Evolutionary conservation across 2,888 invertebrate species (phyloP), one percentile per base, ranked within the genome.

Genomic region (Synanthedon vespiformis): DNA sequence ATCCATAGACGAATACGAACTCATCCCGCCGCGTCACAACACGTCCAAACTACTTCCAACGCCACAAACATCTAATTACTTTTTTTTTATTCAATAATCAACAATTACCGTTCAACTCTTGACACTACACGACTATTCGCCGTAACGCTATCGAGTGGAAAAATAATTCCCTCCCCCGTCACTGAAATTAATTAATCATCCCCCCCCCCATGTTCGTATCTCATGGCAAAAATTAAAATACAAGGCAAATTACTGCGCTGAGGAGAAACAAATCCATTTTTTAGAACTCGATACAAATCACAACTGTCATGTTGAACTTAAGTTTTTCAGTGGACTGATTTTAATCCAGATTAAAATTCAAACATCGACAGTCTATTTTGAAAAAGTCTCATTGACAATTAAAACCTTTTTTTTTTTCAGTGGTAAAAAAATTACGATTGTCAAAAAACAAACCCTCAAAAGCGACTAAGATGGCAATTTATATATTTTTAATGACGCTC

Each of bases 1-100:
- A 22, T 22, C 22, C 4, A 34, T 34, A 34, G 34, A 34, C 10
- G 34, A 34, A 34, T 10, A 34, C 34, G 34, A 34, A 34, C 51
- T 40, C 40, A 3, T 8, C 51, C 44, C 44, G 44, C 44, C 44
- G 14, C 44, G 14, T 44, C 13, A 13, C 8, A 44, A 14, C 44
- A 44, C 44, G 61, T 59, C 65, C 67, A 67, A 60, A 68, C 80
- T 80, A 80, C 83, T 59, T 75, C 81, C 78, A 77, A 80, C 79
- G 80, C 78, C 83, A 77, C 77, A 74, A 83, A 85, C 81, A 80
- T 77, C 81, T 85, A 85, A 81, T 80, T 85, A 85, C 80, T 80
- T 80, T 16, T 16, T 16, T 16, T 16, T 84, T 85, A 82, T 80
- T 83, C 87, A 87, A 86, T 86, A 86, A 87, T 87, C 87, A 87